Evolutionary conservation across 2,888 invertebrate species (phyloP).

Genomic region (Scaptomyza flava): DNA sequence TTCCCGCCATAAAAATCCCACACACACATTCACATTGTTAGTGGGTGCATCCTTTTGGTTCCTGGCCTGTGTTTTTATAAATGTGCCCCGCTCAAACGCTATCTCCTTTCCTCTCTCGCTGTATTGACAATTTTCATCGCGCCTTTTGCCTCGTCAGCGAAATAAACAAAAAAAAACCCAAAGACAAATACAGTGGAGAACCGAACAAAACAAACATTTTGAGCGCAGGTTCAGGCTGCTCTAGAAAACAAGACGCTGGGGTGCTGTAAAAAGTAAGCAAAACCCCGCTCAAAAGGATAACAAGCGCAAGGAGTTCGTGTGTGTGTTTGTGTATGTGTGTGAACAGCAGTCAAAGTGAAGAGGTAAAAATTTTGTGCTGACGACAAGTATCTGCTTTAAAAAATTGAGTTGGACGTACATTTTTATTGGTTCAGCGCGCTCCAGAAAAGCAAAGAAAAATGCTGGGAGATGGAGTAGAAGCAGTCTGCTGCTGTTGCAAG

Average conservation of each 20-base stretch:
- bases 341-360: slow-evolving; percentile 51
- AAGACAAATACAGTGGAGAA: slow-evolving; percentile 74
- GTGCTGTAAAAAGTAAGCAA: slow-evolving; percentile 74
- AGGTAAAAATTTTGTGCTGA: slow-evolving; percentile 77
- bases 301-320: slow-evolving; percentile 21
- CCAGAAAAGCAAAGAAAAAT: slow-evolving; percentile 20
- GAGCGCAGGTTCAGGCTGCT: slow-evolving; percentile 49
- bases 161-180: slow-evolving; percentile 72
- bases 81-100: slow-evolving; percentile 25
- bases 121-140: slow-evolving; percentile 77
- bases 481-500: slow-evolving; percentile 18
- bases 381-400: slow-evolving; percentile 72
- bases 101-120: slow-evolving; percentile 9
- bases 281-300: slow-evolving; percentile 53
- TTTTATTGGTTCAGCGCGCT: slow-evolving; percentile 80
- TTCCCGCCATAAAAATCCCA: slow-evolving; percentile 67
- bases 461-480: slow-evolving; percentile 3
- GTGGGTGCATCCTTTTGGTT: slow-evolving; percentile 62
- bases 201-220: slow-evolving; percentile 71
- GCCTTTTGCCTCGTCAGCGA: slow-evolving; percentile 79
- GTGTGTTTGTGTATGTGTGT: slow-evolving; percentile 21
- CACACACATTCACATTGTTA: slow-evolving; percentile 53
- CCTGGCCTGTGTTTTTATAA: slow-evolving; percentile 37
- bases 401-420: slow-evolving; percentile 66
- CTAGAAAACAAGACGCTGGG: slow-evolving; percentile 71